Evolutionary conservation across 1,140 invertebrate genomes (phyloP).

Genomic region (Paralvinella palmiformis): DNA sequence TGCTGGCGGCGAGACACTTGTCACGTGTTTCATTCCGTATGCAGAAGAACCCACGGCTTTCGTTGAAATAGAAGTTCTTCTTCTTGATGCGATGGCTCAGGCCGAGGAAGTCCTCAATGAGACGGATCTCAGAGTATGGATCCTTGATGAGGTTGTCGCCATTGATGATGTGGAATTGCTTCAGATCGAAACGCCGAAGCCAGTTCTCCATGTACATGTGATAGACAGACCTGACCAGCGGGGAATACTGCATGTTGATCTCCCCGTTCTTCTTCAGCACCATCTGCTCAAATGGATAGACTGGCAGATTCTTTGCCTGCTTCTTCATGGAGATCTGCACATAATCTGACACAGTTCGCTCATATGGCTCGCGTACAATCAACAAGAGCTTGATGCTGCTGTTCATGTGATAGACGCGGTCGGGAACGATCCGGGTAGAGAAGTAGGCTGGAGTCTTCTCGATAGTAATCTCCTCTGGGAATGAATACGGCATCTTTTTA

Average conservation of each 20-base stretch:
- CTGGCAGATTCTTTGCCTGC: slow-evolving; percentile 12
- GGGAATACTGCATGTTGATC: slow-evolving; percentile 37
- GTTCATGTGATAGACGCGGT: slow-evolving; percentile 78
- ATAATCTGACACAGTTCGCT: slow-evolving; percentile 83
- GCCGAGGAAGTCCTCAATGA: slow-evolving; percentile 82
- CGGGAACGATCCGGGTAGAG: slow-evolving; percentile 33
- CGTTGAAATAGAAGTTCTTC: slow-evolving; percentile 39
- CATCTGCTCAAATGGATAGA: slow-evolving; percentile 32
- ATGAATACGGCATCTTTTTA: slow-evolving; percentile 40
- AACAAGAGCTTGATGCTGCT: slow-evolving; percentile 72
- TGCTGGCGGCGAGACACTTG: slow-evolving; percentile 48
- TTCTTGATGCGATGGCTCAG: slow-evolving; percentile 58
- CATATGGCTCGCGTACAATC: slow-evolving; percentile 82
- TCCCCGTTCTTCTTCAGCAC: slow-evolving; percentile 34
- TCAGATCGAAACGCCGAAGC: slow-evolving; percentile 73
- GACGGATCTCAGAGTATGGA: slow-evolving; percentile 72
- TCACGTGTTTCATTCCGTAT: slow-evolving; percentile 25
- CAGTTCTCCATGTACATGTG: slow-evolving; percentile 73
- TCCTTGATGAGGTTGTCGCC: slow-evolving; percentile 78
- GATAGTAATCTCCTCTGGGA: slow-evolving; percentile 47
- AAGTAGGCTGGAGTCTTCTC: slow-evolving; percentile 57
- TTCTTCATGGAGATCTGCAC: slow-evolving; percentile 57
- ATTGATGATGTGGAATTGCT: slow-evolving; percentile 77
- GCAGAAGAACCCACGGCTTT: slow-evolving; percentile 49
- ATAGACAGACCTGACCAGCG: slow-evolving; percentile 68